phyloP scores from a whole-genome alignment of 2,888 invertebrate genomes.

The Rhingia campestris region DNA sequence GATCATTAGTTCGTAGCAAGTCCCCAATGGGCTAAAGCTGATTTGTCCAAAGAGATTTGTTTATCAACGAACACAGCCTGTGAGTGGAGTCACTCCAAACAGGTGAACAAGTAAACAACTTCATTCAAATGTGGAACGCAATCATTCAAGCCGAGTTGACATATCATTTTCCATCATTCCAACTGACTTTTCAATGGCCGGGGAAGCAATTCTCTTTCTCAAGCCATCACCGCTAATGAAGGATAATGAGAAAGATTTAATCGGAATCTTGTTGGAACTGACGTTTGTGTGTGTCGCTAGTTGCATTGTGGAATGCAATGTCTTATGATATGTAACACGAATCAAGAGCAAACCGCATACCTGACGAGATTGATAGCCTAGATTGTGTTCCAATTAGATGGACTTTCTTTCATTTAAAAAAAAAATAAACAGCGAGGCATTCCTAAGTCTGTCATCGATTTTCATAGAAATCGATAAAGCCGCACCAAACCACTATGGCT shows the following conservation, averaged over 20 bases:
- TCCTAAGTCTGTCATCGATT: not conserved
- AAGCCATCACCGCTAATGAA: not conserved
- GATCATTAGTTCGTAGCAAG: constrained; percentile 39
- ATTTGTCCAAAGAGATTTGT: constrained; percentile 11
- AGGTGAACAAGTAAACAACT: constrained; percentile 36
- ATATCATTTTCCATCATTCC: constrained; percentile 65
- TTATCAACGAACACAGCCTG: constrained; percentile 25
- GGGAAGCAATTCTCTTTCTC: not conserved
- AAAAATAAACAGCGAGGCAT: not conserved
- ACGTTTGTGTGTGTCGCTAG: not conserved
- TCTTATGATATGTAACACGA: too few species aligned
- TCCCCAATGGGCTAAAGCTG: constrained; percentile 7
- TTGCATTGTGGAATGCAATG: too few species aligned
- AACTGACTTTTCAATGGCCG: not conserved
- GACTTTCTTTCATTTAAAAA: too few species aligned
- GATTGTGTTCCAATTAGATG: too few species aligned
- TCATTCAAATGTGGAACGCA: constrained; percentile 69
- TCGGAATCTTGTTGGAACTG: not conserved
- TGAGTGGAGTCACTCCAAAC: constrained; percentile 15
- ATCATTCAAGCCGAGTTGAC: constrained; percentile 75
- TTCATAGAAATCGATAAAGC: too few species aligned
- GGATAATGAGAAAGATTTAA: not conserved
- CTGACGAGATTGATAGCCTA: too few species aligned
- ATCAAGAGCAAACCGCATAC: too few species aligned
- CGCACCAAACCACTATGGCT: too few species aligned